These are phyloP conservation scores for Triplophysa bombifrons DNA, from an alignment of 2,797 vertebrate genomes.

Conservation along the genomic window DNA sequence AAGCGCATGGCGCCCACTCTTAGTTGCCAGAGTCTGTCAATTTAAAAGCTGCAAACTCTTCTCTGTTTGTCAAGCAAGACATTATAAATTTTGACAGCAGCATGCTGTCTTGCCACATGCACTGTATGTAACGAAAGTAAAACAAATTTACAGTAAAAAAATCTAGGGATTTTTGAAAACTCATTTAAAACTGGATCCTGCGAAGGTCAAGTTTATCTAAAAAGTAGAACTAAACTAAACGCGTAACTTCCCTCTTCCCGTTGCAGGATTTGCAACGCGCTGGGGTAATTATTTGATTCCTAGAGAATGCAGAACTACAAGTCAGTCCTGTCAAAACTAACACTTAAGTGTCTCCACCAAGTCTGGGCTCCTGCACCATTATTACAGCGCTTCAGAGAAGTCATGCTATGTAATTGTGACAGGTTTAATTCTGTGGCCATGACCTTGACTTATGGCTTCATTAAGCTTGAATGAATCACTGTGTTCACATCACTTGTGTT, in stretches of 20 bases:
- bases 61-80: conserved; percentile 66
- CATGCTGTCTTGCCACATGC: background rate
- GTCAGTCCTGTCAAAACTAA: conserved; percentile 57
- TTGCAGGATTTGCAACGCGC: conserved; percentile 36
- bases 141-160: background rate
- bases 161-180: background rate
- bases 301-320: conserved; percentile 58
- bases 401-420: conserved; percentile 62
- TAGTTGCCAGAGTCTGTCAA: conserved; percentile 91
- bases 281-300: conserved; percentile 57
- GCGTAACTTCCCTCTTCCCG: conserved; percentile 21
- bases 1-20: conserved; percentile 95
- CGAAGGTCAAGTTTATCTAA: background rate
- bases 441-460: conserved; percentile 59
- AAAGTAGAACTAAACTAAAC: conserved; percentile 34
- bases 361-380: conserved; percentile 63
- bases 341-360: conserved; percentile 64
- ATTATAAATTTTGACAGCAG: background rate
- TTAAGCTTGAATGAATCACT: conserved; percentile 67
- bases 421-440: conserved; percentile 65
- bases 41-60: conserved; percentile 79
- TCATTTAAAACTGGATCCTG: conserved; percentile 5
- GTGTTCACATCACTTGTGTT: conserved; percentile 63
- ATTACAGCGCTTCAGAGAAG: conserved; percentile 61
- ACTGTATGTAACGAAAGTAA: background rate